These are phyloP conservation scores for Catharus fuscescens DNA, from an alignment of 2,113 vertebrate species.

Conservation along the genomic window DNA sequence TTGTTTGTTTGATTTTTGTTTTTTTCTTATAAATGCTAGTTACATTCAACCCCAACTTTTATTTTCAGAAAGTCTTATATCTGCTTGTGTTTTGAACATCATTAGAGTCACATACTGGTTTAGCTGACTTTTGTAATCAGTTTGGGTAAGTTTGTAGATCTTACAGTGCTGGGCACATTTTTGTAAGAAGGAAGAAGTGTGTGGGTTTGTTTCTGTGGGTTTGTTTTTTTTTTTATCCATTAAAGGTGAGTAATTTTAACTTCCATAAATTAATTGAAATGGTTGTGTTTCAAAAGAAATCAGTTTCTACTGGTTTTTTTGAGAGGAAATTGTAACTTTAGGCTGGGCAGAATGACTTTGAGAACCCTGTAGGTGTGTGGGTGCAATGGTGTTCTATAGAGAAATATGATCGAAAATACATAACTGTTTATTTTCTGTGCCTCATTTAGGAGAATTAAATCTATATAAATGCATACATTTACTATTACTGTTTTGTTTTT, in stretches of 20 bases:
- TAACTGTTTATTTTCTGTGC: neutral
- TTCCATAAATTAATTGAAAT: neutral
- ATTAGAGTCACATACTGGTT: neutral
- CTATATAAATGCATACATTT: neutral
- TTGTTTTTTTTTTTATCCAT: neutral
- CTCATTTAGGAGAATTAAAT: neutral
- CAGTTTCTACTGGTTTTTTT: neutral
- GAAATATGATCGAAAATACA: neutral
- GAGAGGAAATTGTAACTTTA: neutral
- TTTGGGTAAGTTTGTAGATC: neutral
- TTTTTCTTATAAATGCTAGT: neutral
- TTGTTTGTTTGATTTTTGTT: neutral
- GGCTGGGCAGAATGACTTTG: neutral
- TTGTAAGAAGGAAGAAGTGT: neutral
- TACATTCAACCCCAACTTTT: neutral
- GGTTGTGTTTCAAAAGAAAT: neutral
- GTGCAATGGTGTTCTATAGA: neutral
- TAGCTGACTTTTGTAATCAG: neutral
- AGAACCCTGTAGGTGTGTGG: neutral
- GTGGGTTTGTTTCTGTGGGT: neutral
- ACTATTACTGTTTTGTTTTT: neutral
- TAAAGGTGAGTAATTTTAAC: neutral
- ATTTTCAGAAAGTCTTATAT: neutral
- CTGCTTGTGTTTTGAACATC: neutral
- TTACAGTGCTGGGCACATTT: neutral